phyloP scores from a whole-genome alignment of 2,888 invertebrate genomes.

The Yponomeuta malinellus region DNA sequence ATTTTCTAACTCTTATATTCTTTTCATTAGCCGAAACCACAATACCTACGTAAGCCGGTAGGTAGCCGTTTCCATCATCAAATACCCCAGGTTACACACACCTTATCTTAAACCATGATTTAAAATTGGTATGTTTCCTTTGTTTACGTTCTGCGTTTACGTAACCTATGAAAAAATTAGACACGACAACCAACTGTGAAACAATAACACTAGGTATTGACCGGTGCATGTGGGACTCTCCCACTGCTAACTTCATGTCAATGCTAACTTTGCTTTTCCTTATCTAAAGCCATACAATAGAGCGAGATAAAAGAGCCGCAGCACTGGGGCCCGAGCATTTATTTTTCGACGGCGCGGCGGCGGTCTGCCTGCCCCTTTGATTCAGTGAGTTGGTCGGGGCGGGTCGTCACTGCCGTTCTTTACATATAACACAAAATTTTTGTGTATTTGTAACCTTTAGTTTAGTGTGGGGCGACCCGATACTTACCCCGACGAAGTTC shows the following conservation, averaged over 20 bases:
- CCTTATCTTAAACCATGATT: neutral
- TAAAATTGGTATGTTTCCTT: conserved; percentile 11
- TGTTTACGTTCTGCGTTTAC: neutral
- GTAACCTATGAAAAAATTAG: neutral
- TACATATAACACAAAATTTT: conserved; percentile 46
- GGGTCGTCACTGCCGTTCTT: conserved; percentile 62
- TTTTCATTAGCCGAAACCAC: neutral
- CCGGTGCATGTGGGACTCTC: neutral
- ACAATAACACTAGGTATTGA: neutral
- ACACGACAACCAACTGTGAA: neutral
- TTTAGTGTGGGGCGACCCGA: conserved; percentile 65
- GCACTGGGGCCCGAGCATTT: conserved; percentile 19
- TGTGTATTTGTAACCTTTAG: conserved; percentile 38
- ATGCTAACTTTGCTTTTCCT: conserved; percentile 17
- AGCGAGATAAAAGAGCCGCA: conserved; percentile 44
- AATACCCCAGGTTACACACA: neutral
- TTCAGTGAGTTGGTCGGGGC: conserved; percentile 64
- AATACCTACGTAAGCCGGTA: neutral
- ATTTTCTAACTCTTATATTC: neutral
- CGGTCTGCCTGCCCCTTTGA: conserved; percentile 34
- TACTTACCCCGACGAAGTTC: conserved; percentile 55
- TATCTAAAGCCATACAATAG: conserved; percentile 26
- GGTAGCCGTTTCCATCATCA: neutral
- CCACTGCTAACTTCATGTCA: neutral
- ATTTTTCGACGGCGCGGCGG: conserved; percentile 29